phyloP scores from a whole-genome alignment of 1,140 invertebrate species.

The Cydia fagiglandana region DNA sequence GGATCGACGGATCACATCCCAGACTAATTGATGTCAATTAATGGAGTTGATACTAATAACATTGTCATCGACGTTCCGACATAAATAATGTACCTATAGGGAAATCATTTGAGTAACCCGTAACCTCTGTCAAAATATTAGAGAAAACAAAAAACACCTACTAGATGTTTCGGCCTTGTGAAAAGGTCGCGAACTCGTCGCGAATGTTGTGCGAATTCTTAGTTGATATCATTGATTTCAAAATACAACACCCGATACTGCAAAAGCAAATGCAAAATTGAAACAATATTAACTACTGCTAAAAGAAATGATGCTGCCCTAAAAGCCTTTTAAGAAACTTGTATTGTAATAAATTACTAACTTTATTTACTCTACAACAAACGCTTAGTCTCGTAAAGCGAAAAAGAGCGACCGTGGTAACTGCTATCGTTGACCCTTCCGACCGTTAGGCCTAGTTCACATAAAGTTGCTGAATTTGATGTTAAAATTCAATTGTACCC shows the following conservation, averaged over 20 bases:
- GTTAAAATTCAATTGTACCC: not conserved
- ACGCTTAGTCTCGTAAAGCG: conserved; percentile 8
- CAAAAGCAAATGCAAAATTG: no score
- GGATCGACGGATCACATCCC: not conserved
- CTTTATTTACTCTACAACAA: conserved; percentile 12
- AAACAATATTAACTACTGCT: no score
- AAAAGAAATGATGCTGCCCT: not conserved
- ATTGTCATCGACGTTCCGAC: not conserved
- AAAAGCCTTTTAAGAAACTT: not conserved
- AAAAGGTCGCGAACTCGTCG: no score
- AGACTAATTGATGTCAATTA: conserved; percentile 2
- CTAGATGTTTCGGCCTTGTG: not conserved
- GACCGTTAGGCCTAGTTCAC: not conserved
- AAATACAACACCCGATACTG: no score
- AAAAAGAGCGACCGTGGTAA: conserved; percentile 3
- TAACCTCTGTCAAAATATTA: not conserved
- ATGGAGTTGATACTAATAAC: not conserved
- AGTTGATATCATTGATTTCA: no score
- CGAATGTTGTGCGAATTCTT: no score
- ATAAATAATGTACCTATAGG: not conserved
- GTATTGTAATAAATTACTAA: conserved; percentile 14
- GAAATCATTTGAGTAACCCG: not conserved
- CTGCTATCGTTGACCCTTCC: not conserved
- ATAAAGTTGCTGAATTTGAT: not conserved
- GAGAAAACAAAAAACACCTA: not conserved